Evolutionary conservation across 2,113 vertebrate species (phyloP).

Genomic region (Noturus placidus): DNA sequence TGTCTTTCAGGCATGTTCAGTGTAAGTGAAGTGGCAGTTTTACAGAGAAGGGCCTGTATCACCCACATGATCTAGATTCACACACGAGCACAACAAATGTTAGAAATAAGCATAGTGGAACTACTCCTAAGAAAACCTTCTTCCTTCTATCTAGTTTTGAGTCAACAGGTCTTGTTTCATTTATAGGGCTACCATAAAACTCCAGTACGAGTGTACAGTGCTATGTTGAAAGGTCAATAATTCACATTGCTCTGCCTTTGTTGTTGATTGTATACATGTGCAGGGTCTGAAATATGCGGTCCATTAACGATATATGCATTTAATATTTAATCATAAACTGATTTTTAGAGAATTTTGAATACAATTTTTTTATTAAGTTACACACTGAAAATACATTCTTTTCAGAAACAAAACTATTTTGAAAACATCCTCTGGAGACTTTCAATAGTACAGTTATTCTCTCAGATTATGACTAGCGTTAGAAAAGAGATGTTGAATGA

Average conservation of each 20-base stretch:
- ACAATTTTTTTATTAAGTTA: no score
- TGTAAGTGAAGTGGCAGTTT: constrained; percentile 38
- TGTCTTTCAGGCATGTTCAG: constrained; percentile 3
- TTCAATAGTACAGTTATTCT: constrained; percentile 5
- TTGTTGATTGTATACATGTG: background rate
- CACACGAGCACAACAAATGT: constrained; percentile 4
- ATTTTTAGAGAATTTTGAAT: background rate
- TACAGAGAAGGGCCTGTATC: constrained; percentile 34
- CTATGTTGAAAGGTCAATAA: constrained; percentile 28
- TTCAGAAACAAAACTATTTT: background rate
- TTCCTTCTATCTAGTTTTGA: constrained; percentile 10
- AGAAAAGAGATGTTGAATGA: constrained; percentile 6
- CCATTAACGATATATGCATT: no score
- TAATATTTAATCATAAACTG: background rate
- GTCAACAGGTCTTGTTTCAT: background rate
- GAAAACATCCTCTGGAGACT: background rate
- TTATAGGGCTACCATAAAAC: background rate
- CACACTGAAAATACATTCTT: background rate
- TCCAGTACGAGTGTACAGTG: background rate
- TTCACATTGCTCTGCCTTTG: background rate
- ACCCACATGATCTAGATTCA: constrained; percentile 31
- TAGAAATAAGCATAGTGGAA: constrained; percentile 6
- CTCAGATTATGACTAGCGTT: background rate
- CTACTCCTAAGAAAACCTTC: constrained; percentile 31
- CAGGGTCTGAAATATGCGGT: background rate